Evolutionary conservation across 2,888 invertebrate species (phyloP), one percentile per base, ranked within the genome.

Genomic region (Lasioglossum leucozonium): DNA sequence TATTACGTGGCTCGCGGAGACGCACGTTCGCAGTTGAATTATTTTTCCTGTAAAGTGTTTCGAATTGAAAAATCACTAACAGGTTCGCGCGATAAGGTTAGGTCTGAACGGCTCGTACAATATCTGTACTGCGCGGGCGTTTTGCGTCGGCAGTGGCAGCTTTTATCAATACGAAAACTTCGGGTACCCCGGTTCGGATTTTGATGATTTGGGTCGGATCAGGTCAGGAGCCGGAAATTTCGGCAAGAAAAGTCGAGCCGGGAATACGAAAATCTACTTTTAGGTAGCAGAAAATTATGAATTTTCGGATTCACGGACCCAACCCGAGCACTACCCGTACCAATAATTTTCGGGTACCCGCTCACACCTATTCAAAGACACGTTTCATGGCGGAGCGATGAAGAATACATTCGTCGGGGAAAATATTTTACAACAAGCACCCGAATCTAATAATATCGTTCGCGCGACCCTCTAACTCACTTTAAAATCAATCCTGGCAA

Each of bases 401-500:
- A 75, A 69, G n/a, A n/a, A n/a, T n/a, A n/a, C 74, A 65, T 84
- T 82, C 79, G 71, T 69, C 75, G 69, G 22, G 65, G 73, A 81
- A 84, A 44, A 75, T 22, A 69, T 84, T 87, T 75, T 77, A 76
- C 82, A 72, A 75, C 72, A 26, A 47, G 79, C 73, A 87, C 78
- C 71, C 77, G 72, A 77, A 72, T 91, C 91, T 92, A 92, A 89
- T 89, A 92, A 92, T 92, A 92, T 42, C 81, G 37, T 42, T 72
- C 73, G 84, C 58, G 58, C 84, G 91, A 83, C 92, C 92, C 91
- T 92, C 90, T 89, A 89, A 81, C 89, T 92, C 76, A 83, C 82
- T 89, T 88, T 81, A 82, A 88, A 88, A 89, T 89, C 84, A 88
- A 85, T 88, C 82, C 82, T 92, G 92, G 91, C 91, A 86, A 44